Base-by-base conservation (phyloP, 2,888 invertebrate species). In the Furcula furcula region DNA sequence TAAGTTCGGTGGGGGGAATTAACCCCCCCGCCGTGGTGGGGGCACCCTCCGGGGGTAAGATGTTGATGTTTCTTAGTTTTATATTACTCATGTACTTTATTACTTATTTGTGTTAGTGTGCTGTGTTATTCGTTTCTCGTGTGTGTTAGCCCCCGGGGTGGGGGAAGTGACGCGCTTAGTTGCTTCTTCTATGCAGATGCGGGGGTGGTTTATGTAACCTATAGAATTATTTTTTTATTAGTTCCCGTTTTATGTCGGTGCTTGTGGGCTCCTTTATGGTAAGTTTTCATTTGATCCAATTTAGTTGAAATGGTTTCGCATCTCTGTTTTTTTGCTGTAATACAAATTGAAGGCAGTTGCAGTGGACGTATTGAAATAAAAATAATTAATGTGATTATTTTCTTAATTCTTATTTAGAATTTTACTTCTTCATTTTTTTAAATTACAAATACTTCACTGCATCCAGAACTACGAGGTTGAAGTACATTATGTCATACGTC, bases 11-110 rank as follows among this genome's bases (percentile, higher is more conserved):
- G 87, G 77, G 71, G 78, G 71, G 80, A 83, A 80, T 84, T 78
- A 80, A 82, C 86, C 79, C 68, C 67, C 62, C 57, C 48, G 58
- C 57, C 68, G 65, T 34, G 12, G 38, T 21, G 10, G 6, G 57
- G 56, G 55, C 43, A 54, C 55, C 59, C 60, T 46, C 32, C 39
- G 41, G 62, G 70, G 66, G 63, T 65, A 83, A 88, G 88, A 88
- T 87, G 88, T 87, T 88, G 87, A 88, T 88, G 87, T 87, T 88
- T 85, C 87, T 87, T 88, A 88, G 88, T 88, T 88, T 88, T 88
- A 88, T 88, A 88, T 88, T 87, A 87, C 87, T 76, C 74, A 68
- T 66, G 82, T 87, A 86, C 85, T 87, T 87, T 86, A 88, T 88
- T 83, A 81, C 82, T 82, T 87, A 85, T 85, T 85, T 85, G 80